Evolutionary conservation across 1,140 invertebrate species (phyloP), one percentile per base, ranked within the genome.

Genomic region (Calephelis nemesis): DNA sequence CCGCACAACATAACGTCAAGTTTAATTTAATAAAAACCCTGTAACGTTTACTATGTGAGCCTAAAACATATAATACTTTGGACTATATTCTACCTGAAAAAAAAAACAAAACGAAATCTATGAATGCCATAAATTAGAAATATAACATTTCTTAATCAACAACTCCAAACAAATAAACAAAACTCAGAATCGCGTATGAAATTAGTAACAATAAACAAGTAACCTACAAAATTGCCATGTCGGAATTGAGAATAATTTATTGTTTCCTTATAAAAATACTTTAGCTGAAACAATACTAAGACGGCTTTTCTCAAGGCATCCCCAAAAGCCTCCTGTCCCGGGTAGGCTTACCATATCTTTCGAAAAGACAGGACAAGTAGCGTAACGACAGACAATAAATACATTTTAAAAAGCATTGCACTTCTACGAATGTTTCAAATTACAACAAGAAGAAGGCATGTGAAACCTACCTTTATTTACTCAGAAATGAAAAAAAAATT

Each of bases 181-280:
- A 58, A 58, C 54, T 58, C 54, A 58, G 54, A 6, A 58, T 58
- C 54, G 54, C 54, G 54, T 58, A 58, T 39, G 54, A 58, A 58
- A 58, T 58, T 58, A 39, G 54, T 12, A 58, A 58, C 54, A 39
- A 58, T 12, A 58, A 58, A 58, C 54, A 58, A 58, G 54, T 58
- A 58, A 58, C 54, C 19, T 58, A 58, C 19, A 58, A 58, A 58
- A 45, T 45, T 58, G 52, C 52, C 52, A 58, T 58, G 30, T 30
- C 52, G 52, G 52, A 58, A 58, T 58, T 58, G 52, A 66, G 50
- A 52, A 54, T 40, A 66, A 66, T 66, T 66, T 66, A 66, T 66
- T 66, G 64, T 66, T 58, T 58, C 52, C 52, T 58, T 66, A 66
- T 40, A 66, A 66, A 66, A 66, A 66, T 66, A 13, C 62, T 47